Evolutionary conservation across 2,888 invertebrate genomes (phyloP), one percentile per base, ranked within the genome.

Genomic region (Proisotoma minuta): DNA sequence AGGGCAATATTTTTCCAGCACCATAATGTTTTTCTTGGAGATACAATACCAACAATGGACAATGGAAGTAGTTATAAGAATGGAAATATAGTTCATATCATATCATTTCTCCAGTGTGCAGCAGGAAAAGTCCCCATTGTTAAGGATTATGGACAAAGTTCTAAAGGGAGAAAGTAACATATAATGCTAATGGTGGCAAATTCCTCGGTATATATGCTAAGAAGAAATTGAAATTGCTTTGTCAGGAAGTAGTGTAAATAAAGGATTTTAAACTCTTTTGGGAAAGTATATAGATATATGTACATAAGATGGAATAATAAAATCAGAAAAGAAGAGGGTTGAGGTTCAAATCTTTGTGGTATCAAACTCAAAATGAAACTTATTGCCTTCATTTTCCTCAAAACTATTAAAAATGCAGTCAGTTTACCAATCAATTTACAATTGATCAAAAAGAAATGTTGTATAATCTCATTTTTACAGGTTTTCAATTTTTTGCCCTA

Each of bases 401-500:
- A 59, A 59, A 59, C 56, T 63, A 59, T 63, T 59, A 56, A 59
- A 47, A 43, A 34, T 63, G 48, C 29, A 48, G 59, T 60, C 51
- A 12, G 47, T 63, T 43, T 60, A 27, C 47, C 59, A 63, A 63
- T 63, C 63, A 57, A 52, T 63, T 59, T 59, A 43, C 52, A 52
- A 40, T 62, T 59, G 58, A 59, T 59, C 58, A 53, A 49, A 57
- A 43, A 56, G 39, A 56, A 51, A 61, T 62, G 20, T 43, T 47
- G 20, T n/a, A n/a, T 8, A n/a, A 47, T 22, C 69, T 71, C 75
- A 82, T 82, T 76, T 94, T 92, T 60, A 99, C 87, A 39, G 99
- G 96, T 79, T 98, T 97, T 76, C 99, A 99, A 78, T 93, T 96
- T 79, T 99, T 99, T 20, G 99, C 97, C 74, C 99, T 83, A 88